Conservation (phyloP, 1,140 invertebrate genomes). For the Cherax quadricarinatus region DNA sequence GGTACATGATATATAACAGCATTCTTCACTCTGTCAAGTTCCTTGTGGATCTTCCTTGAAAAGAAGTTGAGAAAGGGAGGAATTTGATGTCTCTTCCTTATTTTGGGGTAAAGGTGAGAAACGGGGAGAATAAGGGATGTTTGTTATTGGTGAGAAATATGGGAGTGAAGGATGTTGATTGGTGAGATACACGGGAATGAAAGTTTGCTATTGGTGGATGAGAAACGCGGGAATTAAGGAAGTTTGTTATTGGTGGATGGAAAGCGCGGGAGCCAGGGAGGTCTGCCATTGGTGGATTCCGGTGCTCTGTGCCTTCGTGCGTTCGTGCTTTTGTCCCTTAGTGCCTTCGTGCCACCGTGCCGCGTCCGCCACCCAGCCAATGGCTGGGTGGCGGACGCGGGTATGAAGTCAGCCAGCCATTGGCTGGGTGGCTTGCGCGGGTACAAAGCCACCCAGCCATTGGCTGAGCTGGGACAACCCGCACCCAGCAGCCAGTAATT, state of each 20-base stretch:
- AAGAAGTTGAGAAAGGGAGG: not conserved
- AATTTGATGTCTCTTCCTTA: too few species aligned
- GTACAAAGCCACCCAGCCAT: conserved; percentile 35
- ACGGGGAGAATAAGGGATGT: not conserved
- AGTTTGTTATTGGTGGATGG: not conserved
- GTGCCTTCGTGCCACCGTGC: too few species aligned
- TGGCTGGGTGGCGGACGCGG: not conserved
- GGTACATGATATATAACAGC: too few species aligned
- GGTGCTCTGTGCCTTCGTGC: too few species aligned
- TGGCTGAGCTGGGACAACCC: not conserved
- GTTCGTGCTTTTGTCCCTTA: too few species aligned
- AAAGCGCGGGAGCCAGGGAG: not conserved
- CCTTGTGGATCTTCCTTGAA: not conserved
- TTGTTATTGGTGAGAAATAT: too few species aligned
- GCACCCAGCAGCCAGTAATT: conserved; percentile 51
- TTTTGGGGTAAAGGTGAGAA: not conserved
- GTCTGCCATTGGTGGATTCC: not conserved
- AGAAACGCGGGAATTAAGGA: not conserved
- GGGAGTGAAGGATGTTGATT: too few species aligned
- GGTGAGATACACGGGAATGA: too few species aligned
- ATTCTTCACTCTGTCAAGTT: too few species aligned
- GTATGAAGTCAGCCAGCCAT: not conserved
- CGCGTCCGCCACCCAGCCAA: not conserved
- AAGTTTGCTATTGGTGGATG: too few species aligned
- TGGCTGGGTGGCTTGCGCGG: not conserved